Conservation (phyloP, 2,113 vertebrate species). For the Acrocephalus kingi region DNA sequence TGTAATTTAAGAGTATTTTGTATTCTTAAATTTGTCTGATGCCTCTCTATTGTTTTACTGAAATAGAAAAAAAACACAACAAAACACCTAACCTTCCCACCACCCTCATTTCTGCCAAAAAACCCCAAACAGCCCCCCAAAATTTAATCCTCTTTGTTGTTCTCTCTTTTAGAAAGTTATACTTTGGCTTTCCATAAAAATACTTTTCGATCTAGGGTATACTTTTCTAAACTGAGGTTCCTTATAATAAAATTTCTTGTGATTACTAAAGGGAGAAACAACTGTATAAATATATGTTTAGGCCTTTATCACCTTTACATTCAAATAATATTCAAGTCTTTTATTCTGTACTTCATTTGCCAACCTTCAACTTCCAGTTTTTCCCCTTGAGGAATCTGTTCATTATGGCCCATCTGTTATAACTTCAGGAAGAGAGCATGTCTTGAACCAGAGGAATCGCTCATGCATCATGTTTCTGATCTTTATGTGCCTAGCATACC, state of each 20-base stretch:
- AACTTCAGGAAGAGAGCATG: neutral
- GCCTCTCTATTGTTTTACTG: neutral
- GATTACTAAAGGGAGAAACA: neutral
- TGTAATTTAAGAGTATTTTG: neutral
- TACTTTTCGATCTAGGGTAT: neutral
- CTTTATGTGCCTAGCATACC: neutral
- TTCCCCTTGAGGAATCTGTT: neutral
- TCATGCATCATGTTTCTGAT: neutral
- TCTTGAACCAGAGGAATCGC: neutral
- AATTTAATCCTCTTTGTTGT: neutral
- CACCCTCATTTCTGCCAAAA: accelerated
- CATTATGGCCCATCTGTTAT: neutral
- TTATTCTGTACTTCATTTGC: neutral
- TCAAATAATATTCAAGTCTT: neutral
- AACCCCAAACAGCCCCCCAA: accelerated
- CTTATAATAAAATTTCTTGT: neutral
- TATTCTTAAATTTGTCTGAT: neutral
- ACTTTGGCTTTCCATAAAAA: neutral
- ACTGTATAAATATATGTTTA: neutral
- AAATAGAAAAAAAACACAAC: neutral
- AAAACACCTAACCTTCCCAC: neutral
- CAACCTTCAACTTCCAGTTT: neutral
- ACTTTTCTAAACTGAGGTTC: neutral
- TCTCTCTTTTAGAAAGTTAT: neutral
- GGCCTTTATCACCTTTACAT: neutral